Percentiles rank a stretch among this genome's conserved stretches.
Evolutionary conservation across 2,113 vertebrate genomes (phyloP).

Genomic region (Eira barbara): DNA sequence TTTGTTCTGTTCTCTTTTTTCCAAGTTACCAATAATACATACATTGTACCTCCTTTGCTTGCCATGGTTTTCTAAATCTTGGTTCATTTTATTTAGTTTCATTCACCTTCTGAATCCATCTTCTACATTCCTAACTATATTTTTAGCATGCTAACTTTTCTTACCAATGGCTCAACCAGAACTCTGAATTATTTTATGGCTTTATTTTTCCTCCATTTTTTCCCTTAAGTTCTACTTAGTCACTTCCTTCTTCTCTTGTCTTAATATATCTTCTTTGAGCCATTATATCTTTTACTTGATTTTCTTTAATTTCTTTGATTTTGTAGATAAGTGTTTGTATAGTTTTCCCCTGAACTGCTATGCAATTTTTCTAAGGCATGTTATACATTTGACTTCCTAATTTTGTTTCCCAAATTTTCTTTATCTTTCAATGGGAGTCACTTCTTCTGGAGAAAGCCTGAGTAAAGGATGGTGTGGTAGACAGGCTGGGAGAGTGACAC

Average conservation of each 20-base stretch:
- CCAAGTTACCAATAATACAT: background rate
- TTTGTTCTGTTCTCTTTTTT: background rate
- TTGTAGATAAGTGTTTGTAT: background rate
- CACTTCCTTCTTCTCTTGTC: background rate
- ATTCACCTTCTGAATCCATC: background rate
- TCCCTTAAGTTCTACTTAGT: background rate
- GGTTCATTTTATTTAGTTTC: background rate
- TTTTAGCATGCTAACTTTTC: background rate
- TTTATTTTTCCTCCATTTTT: background rate
- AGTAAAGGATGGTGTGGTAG: background rate
- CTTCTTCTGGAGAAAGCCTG: background rate
- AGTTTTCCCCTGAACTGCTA: background rate
- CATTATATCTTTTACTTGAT: background rate
- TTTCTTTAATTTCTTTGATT: slow-evolving; percentile 1
- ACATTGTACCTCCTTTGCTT: background rate
- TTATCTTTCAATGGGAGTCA: background rate
- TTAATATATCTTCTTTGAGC: background rate
- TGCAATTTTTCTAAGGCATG: background rate
- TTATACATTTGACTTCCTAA: background rate
- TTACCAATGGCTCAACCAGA: background rate
- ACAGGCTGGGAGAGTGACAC: background rate
- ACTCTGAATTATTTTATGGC: background rate
- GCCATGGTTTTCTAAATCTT: background rate
- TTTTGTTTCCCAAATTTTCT: background rate
- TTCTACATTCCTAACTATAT: background rate